Base-by-base conservation (phyloP, 2,888 invertebrate genomes). In the Megaustenia siamemsis region DNA sequence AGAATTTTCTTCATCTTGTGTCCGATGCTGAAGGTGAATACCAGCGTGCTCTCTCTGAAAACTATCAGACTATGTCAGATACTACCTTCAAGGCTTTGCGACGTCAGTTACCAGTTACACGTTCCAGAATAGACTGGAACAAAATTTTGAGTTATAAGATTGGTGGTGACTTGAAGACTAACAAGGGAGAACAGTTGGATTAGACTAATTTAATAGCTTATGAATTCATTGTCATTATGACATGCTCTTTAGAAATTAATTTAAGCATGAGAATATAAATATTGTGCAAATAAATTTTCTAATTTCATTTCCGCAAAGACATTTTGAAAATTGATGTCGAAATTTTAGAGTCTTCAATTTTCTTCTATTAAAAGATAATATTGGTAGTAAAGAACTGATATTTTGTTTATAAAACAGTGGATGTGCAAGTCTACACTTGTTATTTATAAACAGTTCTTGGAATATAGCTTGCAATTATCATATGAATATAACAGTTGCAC, bases 51-150 rank as follows among this genome's bases (percentile, higher is more conserved):
- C 94, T 95, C 87, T 94, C 94, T 82, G 99, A 99, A 95, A 99
- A 99, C 95, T 99, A 99, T 95, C 97, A 97, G 95, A 98, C 98
- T 56, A 99, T 99, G 99, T 99, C 98, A 88, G 99, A 99, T 94
- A 99, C 99, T 78, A 99, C 99, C 75, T 99, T 99, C 95, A 99
- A 99, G 95, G 99, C 99, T 88, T 96, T 99, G 94, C 96, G 99
- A 91, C 96, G 99, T 92, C 97, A 98, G 95, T 95, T 99, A 95
- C 99, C 99, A 40, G 98, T 99, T 87, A 99, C 99, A 89, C 96
- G 99, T 94, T 98, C 98, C 94, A 99, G 99, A 96, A 98, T 99
- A 93, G 99, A 99, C 96, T 99, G 99, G 99, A 97, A 97, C 94
- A 98, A 99, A 95, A 98, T 99, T 93, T 82, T 86, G 49, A 97